A percentile compares a stretch with the other conserved stretches of the same genome.
Evolutionary conservation across 92 coral and sea anemone species (phyloP).

Genomic region (Nematostella vectensis): DNA sequence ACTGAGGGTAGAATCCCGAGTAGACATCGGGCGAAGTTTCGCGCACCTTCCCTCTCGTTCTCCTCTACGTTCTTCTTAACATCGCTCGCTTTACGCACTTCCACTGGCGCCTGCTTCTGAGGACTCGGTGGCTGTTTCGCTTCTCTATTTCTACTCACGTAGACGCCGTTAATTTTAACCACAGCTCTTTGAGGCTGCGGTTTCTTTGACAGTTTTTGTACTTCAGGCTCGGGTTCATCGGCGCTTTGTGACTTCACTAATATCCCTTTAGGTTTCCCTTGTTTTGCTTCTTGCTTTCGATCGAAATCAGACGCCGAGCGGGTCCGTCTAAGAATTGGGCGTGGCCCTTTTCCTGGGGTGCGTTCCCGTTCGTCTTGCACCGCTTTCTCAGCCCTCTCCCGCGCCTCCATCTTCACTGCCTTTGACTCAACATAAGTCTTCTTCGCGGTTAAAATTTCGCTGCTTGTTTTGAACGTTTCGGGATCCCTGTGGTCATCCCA

Average conservation of each 20-base stretch:
- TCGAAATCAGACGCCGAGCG: constrained; percentile 82
- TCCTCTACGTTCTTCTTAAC: constrained; percentile 92
- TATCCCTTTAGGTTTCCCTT: constrained; percentile 80
- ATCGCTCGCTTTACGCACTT: constrained; percentile 64
- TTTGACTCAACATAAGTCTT: constrained; percentile 66
- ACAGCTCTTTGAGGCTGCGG: constrained; percentile 29
- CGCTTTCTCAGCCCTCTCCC: constrained; percentile 55
- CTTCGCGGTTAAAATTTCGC: constrained; percentile 28
- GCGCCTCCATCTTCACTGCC: constrained; percentile 73
- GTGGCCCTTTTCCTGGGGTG: constrained; percentile 56
- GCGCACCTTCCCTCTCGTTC: constrained; percentile 98
- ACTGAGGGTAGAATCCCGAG: constrained; percentile 97
- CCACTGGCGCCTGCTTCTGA: constrained; percentile 26
- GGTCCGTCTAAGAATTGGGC: constrained; percentile 80
- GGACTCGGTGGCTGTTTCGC: constrained; percentile 28
- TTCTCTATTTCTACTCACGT: constrained; percentile 48
- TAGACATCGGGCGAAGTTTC: constrained; percentile 96
- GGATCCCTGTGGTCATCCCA: constrained; percentile 14
- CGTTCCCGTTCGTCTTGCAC: constrained; percentile 53
- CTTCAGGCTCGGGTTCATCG: constrained; percentile 46
- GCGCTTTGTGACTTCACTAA: constrained; percentile 52
- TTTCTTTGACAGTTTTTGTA: constrained; percentile 21
- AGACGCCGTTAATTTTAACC: constrained; percentile 90
- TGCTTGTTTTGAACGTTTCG: constrained; percentile 8
- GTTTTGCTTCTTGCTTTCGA: constrained; percentile 52